Base-by-base conservation (phyloP, 30 jellyfish, hydroid and myxozoan species). In the Turritopsis rubra region DNA sequence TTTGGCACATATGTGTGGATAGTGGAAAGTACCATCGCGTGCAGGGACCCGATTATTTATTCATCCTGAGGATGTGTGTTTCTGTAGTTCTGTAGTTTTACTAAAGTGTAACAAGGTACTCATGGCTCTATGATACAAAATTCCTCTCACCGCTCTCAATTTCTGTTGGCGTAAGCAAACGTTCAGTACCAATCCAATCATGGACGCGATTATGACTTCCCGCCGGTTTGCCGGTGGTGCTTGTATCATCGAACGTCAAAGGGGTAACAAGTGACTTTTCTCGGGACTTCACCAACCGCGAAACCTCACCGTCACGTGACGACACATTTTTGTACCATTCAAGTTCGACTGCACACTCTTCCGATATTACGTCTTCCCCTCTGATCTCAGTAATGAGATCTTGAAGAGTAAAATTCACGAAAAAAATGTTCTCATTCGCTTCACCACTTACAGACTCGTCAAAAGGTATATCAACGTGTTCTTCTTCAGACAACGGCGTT, bases 101-200 rank as follows among this genome's bases (percentile, higher is more conserved):
- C n/a, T n/a, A n/a, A n/a, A n/a, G n/a, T n/a, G 8, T 20, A 26
- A 1, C 9, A 52, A 53, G 20, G 65, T 73, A 73, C 31, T 1
- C 8, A 18, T 7, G 52, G 52, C 20, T 68, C 8, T 20, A 13
- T 28, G 3, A 20, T 17, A 25, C 0, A 71, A 23, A 66, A n/a
- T n/a, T 52, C 41, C 29, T 54, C 91, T 88, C 66, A 88, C 96
- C 96, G 72, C 96, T 88, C 80, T 88, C 96, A 18, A 91, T 88
- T 83, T 88, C 96, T 29, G 82, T 82, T 18, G 96, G 96, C 53
- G 96, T 82, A 0, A 88, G 71, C 13, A 88, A 72, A 75, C 66
- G 85, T 7, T 73, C 73, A 52, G 79, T 86, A 4, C 30, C 53
- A 18, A 76, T 54, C 29, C 76, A 72, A 41, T 41, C 60, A 5